Conservation (phyloP, 2,113 vertebrate species). For the Illadopsis cleaveri region DNA sequence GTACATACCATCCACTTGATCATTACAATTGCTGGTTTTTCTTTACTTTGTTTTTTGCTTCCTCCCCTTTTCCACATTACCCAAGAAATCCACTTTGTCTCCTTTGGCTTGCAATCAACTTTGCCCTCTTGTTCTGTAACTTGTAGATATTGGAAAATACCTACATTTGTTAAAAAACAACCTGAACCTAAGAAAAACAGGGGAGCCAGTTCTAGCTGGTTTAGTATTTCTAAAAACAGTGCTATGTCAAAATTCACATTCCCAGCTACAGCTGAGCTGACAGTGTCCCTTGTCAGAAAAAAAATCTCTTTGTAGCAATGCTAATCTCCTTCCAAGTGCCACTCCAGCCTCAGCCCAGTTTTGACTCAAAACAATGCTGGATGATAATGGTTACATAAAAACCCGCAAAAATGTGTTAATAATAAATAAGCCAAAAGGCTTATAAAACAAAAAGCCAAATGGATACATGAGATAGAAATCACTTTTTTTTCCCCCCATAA, state of each 20-base stretch:
- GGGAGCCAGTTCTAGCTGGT: background rate
- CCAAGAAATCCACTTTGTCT: background rate
- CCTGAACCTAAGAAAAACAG: background rate
- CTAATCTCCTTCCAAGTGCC: background rate
- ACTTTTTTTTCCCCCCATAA: slow-evolving; percentile 44
- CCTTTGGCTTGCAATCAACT: background rate
- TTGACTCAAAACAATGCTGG: background rate
- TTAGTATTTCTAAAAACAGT: background rate
- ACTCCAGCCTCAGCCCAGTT: background rate
- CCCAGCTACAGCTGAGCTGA: background rate
- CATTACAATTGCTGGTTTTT: background rate
- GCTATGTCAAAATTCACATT: background rate
- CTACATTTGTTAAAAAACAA: background rate
- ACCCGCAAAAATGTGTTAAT: slow-evolving; percentile 47
- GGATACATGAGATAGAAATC: slow-evolving; percentile 42
- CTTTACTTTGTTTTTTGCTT: background rate
- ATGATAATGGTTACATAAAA: slow-evolving; percentile 45
- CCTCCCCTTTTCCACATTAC: background rate
- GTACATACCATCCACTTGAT: background rate
- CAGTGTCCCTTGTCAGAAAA: background rate
- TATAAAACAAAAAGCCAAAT: slow-evolving; percentile 24
- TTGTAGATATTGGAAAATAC: background rate
- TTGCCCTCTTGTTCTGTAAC: background rate
- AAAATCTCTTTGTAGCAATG: background rate
- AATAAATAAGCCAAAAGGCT: slow-evolving; percentile 59